phyloP scores from a whole-genome alignment of 1,140 invertebrate species.

The Drosophila bocqueti region DNA sequence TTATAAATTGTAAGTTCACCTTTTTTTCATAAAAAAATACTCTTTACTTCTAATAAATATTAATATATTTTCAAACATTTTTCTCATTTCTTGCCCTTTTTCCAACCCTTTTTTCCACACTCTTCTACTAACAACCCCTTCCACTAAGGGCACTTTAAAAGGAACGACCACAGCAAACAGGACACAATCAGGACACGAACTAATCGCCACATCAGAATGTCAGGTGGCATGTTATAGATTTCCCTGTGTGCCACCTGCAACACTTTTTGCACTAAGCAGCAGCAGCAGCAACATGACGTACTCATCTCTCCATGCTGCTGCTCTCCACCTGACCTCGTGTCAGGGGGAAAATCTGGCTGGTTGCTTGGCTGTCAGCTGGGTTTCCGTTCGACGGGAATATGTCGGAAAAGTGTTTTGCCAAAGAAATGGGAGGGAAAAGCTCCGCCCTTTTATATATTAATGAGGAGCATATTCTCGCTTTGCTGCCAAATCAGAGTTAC shows the following conservation, averaged over 20 bases:
- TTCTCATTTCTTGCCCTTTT: background rate
- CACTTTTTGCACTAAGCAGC: slow-evolving; percentile 22
- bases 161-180: slow-evolving; percentile 35
- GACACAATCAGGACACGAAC: slow-evolving; percentile 48
- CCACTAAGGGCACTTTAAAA: background rate
- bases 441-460: slow-evolving; percentile 51
- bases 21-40: too few species aligned
- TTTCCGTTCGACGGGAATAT: slow-evolving; percentile 38
- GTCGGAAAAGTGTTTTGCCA: slow-evolving; percentile 36
- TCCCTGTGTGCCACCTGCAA: slow-evolving; percentile 37
- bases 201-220: slow-evolving; percentile 71
- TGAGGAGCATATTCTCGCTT: slow-evolving; percentile 33
- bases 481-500: slow-evolving; percentile 47
- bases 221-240: slow-evolving; percentile 67
- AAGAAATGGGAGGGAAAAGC: slow-evolving; percentile 24
- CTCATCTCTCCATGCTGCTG: too few species aligned
- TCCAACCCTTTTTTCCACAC: slow-evolving; percentile 5
- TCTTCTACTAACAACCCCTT: background rate
- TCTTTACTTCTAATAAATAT: background rate
- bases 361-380: slow-evolving; percentile 41
- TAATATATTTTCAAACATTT: background rate
- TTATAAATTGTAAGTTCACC: too few species aligned
- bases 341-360: slow-evolving; percentile 19
- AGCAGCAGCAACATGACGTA: slow-evolving; percentile 56
- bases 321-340: slow-evolving; percentile 16